These are phyloP conservation scores for Callinectes sapidus DNA, from an alignment of 2,888 invertebrate genomes.

Conservation along the genomic window DNA sequence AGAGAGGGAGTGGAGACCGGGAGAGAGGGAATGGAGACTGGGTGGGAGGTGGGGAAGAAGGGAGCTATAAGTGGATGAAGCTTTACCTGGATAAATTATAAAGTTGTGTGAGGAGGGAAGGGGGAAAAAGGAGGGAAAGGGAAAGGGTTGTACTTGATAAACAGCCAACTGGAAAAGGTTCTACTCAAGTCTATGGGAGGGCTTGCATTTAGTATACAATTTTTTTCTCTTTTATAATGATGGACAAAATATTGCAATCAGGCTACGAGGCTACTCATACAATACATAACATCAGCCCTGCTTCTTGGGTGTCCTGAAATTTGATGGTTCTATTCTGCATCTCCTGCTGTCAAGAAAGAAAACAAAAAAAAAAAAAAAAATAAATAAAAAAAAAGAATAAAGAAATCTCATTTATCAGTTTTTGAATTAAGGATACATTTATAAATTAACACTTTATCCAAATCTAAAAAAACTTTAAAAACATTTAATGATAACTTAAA, in stretches of 20 bases:
- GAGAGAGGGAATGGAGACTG: not conserved
- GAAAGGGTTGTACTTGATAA: constrained; percentile 64
- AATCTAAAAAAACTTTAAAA: not conserved
- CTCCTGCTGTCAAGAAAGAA: not conserved
- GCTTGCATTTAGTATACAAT: constrained; percentile 67
- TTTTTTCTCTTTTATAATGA: constrained; percentile 45
- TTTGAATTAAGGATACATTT: not conserved
- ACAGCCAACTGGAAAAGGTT: constrained; percentile 67
- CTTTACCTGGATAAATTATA: not conserved
- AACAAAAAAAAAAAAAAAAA: constrained; percentile 10
- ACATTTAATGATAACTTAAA: not conserved
- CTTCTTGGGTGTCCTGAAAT: constrained; percentile 27
- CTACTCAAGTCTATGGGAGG: constrained; percentile 65
- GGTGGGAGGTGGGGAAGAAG: not conserved
- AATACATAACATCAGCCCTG: constrained; percentile 62
- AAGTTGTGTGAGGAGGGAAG: not conserved
- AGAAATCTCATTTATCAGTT: constrained; percentile 1
- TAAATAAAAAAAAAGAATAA: not conserved
- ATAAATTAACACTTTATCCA: not conserved
- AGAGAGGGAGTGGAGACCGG: constrained; percentile 34
- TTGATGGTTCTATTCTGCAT: constrained; percentile 37
- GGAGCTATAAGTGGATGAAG: not conserved
- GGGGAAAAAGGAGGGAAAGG: constrained; percentile 33
- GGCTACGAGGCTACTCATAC: constrained; percentile 67
- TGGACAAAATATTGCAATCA: constrained; percentile 66